Evolutionary conservation across 2,888 invertebrate genomes (phyloP), one percentile per base, ranked within the genome.

Genomic region (Lissocephala sabroskyi): DNA sequence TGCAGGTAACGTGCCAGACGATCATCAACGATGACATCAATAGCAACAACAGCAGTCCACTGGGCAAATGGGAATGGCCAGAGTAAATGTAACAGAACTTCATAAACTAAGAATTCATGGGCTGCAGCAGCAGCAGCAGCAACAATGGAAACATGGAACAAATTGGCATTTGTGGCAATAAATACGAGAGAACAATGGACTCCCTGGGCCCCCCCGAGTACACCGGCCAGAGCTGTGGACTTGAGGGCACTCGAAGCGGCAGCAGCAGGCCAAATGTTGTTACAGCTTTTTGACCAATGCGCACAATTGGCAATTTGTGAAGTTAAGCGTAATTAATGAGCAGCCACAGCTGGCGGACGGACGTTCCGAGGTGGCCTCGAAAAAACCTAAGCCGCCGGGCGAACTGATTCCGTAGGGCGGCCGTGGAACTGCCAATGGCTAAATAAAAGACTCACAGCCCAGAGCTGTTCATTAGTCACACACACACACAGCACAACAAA

Each of bases 281-380:
- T 36, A 19, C 37, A 37, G 37, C 37, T 37, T 30, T n/a, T 37
- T 76, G 68, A 76, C 68, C 68, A 68, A 76, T 68, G 68, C 62
- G 75, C 71, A 74, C 71, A 74, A 71, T 71, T 77, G 75, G 71
- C 77, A 71, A 74, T 77, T 77, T 77, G 77, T 77, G 75, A 77
- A 75, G 75, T 74, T 71, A 70, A 77, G 71, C 75, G 71, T 70
- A 75, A 75, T 77, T 71, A 77, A 75, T 71, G 78, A 71, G 71
- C 56, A 48, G 52, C 50, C 43, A 16, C 7, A 7, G 23, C 7
- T 23, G 23, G 23, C 4, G 23, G 3, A 23, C 3, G 23, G 23
- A 23, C 7, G 23, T 7, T 23, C 23, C 7, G 4, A 23, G 23
- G 4, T 23, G 4, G 4, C 3, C 16, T 13, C 35, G 1, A 10